Evolutionary conservation across 2,888 invertebrate species (phyloP), one percentile per base, ranked within the genome.

Genomic region (Julus scandinavius): DNA sequence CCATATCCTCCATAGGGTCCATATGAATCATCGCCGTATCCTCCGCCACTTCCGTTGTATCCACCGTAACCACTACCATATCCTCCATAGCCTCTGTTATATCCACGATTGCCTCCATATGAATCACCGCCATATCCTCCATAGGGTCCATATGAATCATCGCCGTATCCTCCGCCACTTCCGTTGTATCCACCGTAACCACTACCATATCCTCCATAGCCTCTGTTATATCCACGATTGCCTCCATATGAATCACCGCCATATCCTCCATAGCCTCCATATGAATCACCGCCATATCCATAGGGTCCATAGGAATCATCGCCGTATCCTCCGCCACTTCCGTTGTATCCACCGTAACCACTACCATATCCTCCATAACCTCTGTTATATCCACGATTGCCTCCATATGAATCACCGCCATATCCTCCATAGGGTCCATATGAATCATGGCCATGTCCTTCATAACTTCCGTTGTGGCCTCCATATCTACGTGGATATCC

Each of bases 311-410:
- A 49, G 50, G 38, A 38, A 6, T n/a, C 45, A 6, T 4, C 4
- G 7, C 86, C 86, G 2, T 49, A 13, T 2, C 29, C 49, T 20
- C 86, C 86, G n/a, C 38, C 5, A 38, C 49, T 50, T 13, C 86
- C 86, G 20, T 84, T 49, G 13, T 4, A 87, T 17, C 87, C 54
- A n/a, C 88, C 88, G 84, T 88, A 84, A 1, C 45, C 86, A 6
- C 49, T 20, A 6, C 50, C 50, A 29, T 54, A 17, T 49, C 58
- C 58, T 29, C 87, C 17, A 84, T 29, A 15, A 85, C 38, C 1
- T 86, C 45, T 9, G 41, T 20, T 49, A 38, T 87, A 58, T 1
- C 54, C 87, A 11, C 85, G 20, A 6, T 41, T 86, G n/a, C 17
- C n/a, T 87, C 54, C 87, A 9, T 49, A 50, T 2, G 86, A 86